A percentile compares a stretch with the other conserved stretches of the same genome.
phyloP scores from a whole-genome alignment of 2,113 vertebrate genomes.

The Bothrops jararaca region DNA sequence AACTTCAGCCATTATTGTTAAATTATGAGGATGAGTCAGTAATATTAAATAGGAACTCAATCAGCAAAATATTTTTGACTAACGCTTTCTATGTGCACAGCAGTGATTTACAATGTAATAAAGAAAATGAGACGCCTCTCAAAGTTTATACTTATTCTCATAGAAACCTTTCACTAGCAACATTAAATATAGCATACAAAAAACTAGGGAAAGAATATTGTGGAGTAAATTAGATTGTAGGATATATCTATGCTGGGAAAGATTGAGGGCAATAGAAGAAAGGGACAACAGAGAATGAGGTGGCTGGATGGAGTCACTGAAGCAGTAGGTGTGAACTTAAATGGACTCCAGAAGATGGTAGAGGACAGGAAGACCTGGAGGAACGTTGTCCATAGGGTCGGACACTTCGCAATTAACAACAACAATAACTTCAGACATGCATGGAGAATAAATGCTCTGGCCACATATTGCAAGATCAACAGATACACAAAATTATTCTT shows the following conservation, averaged over 20 bases:
- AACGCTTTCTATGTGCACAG: neutral
- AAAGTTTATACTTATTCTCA: neutral
- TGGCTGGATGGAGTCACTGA: too few relatives aligned
- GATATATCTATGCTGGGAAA: neutral
- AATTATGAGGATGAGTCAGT: neutral
- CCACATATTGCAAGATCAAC: neutral
- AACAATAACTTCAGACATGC: neutral
- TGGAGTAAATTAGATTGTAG: neutral
- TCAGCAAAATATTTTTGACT: neutral
- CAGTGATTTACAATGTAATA: neutral
- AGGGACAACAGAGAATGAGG: too few relatives aligned
- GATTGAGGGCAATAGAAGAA: too few relatives aligned
- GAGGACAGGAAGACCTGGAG: too few relatives aligned
- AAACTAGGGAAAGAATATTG: neutral
- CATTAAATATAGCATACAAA: neutral
- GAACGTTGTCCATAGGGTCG: too few relatives aligned
- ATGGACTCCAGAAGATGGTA: too few relatives aligned
- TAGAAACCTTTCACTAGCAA: neutral
- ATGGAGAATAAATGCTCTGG: neutral
- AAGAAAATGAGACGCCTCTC: neutral
- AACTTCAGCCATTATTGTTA: neutral
- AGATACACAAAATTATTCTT: neutral
- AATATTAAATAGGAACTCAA: neutral
- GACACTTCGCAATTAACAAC: too few relatives aligned
- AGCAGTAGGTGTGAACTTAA: too few relatives aligned